Base-by-base conservation (phyloP, 92 coral and sea anemone species). In the Porites evermanni region DNA sequence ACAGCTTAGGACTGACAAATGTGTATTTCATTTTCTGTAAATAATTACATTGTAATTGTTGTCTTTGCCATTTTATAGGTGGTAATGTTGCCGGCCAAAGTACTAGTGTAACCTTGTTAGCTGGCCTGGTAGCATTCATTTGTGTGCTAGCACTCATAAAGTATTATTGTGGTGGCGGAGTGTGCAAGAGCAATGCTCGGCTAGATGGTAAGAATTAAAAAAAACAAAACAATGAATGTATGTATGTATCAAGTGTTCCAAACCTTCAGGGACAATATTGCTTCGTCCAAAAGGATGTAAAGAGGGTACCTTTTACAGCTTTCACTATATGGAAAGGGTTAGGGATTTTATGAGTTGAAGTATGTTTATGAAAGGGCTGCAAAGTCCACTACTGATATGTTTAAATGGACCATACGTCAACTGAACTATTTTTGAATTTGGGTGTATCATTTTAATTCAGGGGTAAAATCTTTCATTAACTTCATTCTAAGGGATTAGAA, bases 111-210 rank as follows among this genome's bases (percentile, higher is more conserved):
- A 63, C 67, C 1, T 17, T 84, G 18, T 8, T 66, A 19, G 67
- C 69, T 84, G 74, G 18, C 4, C 14, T 29, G 14, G 82, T 8
- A 44, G 81, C 78, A n/a, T 19, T 64, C 69, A 50, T 84, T 53
- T 50, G 58, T 10, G 47, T 81, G 53, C 67, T 72, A 18, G 75
- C 64, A 2, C 89, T 89, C 56, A 63, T 81, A 2, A 84, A 86
- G 87, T 81, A 66, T 84, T 70, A 79, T 85, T 78, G 18, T 63
- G 67, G 72, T 74, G 94, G 94, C 14, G 94, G 92, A 53, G 92
- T 92, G 21, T 92, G 94, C 52, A 92, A 76, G 75, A 91, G 94
- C 87, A 88, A 88, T 77, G 89, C 87, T 9, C 81, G 94, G 54
- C 26, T 91, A 7, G 80, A 89, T 89, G 92, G 92, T 83, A 84